phyloP scores from a whole-genome alignment of 2,113 vertebrate genomes.

The Rafetus swinhoei region DNA sequence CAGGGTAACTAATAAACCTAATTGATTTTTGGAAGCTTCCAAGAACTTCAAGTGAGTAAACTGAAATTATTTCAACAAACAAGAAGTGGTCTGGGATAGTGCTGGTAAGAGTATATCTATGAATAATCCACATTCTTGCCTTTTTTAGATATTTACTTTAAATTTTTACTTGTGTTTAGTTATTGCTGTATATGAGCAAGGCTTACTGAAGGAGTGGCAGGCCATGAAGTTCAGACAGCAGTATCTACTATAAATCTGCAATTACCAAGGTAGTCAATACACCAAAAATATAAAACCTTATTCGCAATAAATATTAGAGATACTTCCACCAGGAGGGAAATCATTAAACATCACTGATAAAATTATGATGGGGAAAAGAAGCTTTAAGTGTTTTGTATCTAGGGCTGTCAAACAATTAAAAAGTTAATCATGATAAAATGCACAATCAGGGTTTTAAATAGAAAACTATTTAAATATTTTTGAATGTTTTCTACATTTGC shows the following conservation, averaged over 20 bases:
- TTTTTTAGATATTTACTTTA: neutral
- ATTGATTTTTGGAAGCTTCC: neutral
- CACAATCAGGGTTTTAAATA: too few species aligned
- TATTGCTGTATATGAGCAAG: slow-evolving; percentile 13
- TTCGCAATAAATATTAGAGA: slow-evolving; percentile 11
- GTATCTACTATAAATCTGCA: slow-evolving; percentile 36
- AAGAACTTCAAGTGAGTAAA: neutral
- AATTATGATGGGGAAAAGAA: neutral
- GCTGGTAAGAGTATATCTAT: neutral
- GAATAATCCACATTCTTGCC: neutral
- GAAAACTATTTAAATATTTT: too few species aligned
- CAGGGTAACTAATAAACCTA: neutral
- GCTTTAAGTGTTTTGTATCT: neutral
- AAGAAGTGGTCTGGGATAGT: neutral
- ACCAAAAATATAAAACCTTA: slow-evolving; percentile 46
- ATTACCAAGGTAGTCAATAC: slow-evolving; percentile 34
- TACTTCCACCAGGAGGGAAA: neutral
- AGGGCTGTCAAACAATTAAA: too few species aligned
- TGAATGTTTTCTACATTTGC: too few species aligned
- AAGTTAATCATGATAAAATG: too few species aligned
- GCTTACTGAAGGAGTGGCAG: neutral
- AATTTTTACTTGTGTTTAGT: neutral
- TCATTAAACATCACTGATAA: slow-evolving; percentile 14
- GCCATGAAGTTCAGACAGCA: slow-evolving; percentile 26
- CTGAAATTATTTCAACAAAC: neutral